These are phyloP conservation scores for Tenualosa ilisha DNA, from an alignment of 2,797 vertebrate genomes.

Conservation along the genomic window DNA sequence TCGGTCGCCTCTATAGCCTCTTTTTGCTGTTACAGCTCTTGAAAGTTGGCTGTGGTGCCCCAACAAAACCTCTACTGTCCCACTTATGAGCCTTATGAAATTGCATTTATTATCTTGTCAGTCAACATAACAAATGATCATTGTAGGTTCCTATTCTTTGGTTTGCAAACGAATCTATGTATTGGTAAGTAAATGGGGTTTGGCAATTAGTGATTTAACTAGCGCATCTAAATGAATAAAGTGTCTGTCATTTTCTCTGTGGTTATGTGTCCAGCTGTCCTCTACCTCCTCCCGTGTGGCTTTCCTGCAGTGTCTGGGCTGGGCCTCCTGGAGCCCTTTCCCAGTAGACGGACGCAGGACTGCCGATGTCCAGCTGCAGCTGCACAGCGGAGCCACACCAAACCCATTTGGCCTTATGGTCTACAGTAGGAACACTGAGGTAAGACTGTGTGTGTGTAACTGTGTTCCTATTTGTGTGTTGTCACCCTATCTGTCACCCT, in stretches of 20 bases:
- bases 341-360: slow-evolving; percentile 35
- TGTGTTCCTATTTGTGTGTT: not conserved
- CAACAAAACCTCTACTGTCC: too few species aligned
- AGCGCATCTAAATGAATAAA: not conserved
- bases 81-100: too few species aligned
- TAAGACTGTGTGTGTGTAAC: slow-evolving; percentile 39
- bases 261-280: slow-evolving; percentile 64
- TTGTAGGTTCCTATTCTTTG: too few species aligned
- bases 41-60: too few species aligned
- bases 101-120: too few species aligned
- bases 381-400: slow-evolving; percentile 76
- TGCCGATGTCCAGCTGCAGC: slow-evolving; percentile 71
- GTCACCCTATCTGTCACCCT: too few species aligned
- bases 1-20: too few species aligned
- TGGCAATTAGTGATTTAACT: not conserved
- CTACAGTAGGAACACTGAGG: slow-evolving; percentile 77
- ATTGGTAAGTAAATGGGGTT: not conserved
- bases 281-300: slow-evolving; percentile 61
- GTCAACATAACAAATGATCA: too few species aligned
- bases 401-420: slow-evolving; percentile 82
- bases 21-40: too few species aligned
- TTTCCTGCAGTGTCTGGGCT: slow-evolving; percentile 84
- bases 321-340: slow-evolving; percentile 84
- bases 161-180: too few species aligned
- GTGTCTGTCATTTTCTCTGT: slow-evolving; percentile 35